Evolutionary conservation across 1,140 invertebrate species (phyloP), one percentile per base, ranked within the genome.

Genomic region (Forficula auricularia): DNA sequence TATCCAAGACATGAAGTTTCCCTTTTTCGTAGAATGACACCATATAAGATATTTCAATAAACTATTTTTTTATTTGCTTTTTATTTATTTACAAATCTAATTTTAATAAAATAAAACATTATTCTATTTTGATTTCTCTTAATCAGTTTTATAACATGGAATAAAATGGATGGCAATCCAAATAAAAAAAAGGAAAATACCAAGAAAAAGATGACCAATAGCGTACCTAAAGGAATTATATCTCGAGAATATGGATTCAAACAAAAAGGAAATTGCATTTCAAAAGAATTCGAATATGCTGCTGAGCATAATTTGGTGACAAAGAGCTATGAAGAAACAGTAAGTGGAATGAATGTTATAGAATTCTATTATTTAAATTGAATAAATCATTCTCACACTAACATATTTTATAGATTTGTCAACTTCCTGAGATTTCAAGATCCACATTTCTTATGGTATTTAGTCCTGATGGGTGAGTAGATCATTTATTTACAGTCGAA

Each of bases 391-490:
- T 33, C 40, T 38, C 35, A 32, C 18, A 38, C 15, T 45, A 13
- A 40, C 14, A 36, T 45, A 50, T 52, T 53, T 62, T 71, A 32
- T 55, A 79, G 77, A 65, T 65, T 54, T 84, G 79, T 64, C 70
- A 79, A 49, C 59, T 85, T 49, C 82, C 81, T 44, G 78, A 78
- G 41, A 65, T 72, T 51, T 72, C 79, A 44, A 67, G 74, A 53
- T 79, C 80, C 30, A 84, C 82, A 44, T 85, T 86, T 64, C 61
- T 87, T 34, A 83, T 85, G 75, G 79, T 80, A 33, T 87, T 85
- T 50, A 86, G 82, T 70, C 77, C 79, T 42, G 81, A 86, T 72
- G 79, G 79, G 77, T 81, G 65, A 67, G 62, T 57, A 48, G 16
- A 33, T 32, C 46, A 45, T 46, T 42, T 41, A 18, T 12, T 19